Conservation (phyloP, 23 tunicate species). For the Corella eumyota region DNA sequence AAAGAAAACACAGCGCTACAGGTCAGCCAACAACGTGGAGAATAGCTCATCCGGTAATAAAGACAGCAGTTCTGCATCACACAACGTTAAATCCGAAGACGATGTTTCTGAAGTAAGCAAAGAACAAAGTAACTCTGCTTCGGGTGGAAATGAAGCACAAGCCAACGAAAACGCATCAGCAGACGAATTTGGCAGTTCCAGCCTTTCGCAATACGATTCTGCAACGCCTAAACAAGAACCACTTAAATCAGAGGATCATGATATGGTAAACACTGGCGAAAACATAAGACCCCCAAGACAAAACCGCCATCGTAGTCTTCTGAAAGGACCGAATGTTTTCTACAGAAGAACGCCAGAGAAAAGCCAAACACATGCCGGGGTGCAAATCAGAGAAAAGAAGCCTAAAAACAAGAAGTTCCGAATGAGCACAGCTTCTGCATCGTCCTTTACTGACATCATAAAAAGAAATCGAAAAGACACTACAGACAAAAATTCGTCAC, state of each 20-base stretch:
- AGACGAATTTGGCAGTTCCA: not conserved
- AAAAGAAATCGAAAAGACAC: not conserved
- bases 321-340: not conserved
- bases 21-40: slow-evolving; percentile 11
- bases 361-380: too few species aligned
- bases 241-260: too few species aligned
- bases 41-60: not conserved
- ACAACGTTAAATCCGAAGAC: slow-evolving; percentile 5
- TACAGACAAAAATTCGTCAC: not conserved
- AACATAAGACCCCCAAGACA: too few species aligned
- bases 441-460: slow-evolving; percentile 5
- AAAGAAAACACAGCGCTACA: slow-evolving; percentile 72
- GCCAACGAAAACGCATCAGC: not conserved
- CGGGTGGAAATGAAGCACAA: not conserved
- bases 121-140: too few species aligned
- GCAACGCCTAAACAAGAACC: too few species aligned
- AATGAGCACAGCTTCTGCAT: not conserved
- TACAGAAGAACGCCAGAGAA: not conserved
- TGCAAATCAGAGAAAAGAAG: not conserved
- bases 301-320: not conserved
- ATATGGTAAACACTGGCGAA: too few species aligned
- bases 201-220: not conserved
- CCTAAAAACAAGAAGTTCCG: not conserved
- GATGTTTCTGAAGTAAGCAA: not conserved
- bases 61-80: slow-evolving; percentile 1